Conservation (phyloP, 64 coral and sea anemone species). For the Pocillopora damicornis region DNA sequence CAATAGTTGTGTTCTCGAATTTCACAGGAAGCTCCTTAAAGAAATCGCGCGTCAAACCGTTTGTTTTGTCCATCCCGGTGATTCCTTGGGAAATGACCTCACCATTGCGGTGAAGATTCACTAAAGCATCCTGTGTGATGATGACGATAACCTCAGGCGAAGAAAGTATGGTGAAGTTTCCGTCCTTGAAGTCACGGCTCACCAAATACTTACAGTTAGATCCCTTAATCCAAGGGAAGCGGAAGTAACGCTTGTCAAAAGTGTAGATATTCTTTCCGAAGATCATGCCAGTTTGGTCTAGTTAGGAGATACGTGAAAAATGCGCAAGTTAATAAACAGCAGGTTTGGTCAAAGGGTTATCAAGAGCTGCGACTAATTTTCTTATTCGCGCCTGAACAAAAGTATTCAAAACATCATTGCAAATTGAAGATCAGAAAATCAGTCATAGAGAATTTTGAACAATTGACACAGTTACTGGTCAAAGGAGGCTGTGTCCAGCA, state of each 20-base stretch:
- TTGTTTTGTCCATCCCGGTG: neutral
- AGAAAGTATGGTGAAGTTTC: constrained; percentile 66
- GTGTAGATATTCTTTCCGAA: constrained; percentile 64
- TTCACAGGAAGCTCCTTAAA: constrained; percentile 52
- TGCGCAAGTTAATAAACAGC: neutral
- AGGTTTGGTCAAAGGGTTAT: neutral
- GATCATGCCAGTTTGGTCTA: constrained; percentile 58
- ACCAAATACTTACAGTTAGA: constrained; percentile 41
- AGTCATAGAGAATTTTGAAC: too few relatives aligned
- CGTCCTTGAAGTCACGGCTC: constrained; percentile 59
- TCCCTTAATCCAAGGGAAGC: constrained; percentile 31
- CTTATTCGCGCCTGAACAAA: too few relatives aligned
- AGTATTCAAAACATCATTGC: too few relatives aligned
- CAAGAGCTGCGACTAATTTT: too few relatives aligned
- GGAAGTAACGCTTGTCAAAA: constrained; percentile 73
- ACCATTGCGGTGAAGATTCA: constrained; percentile 50
- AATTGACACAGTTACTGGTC: too few relatives aligned
- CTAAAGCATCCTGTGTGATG: constrained; percentile 26
- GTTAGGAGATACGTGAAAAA: neutral
- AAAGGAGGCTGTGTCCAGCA: too few relatives aligned
- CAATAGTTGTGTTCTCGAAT: constrained; percentile 25
- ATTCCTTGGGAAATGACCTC: constrained; percentile 26
- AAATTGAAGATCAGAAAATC: too few relatives aligned
- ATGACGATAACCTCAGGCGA: constrained; percentile 23
- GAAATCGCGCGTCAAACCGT: neutral